Evolutionary conservation across 1,140 invertebrate species (phyloP), one percentile per base, ranked within the genome.

Genomic region (Chymomyza costata): DNA sequence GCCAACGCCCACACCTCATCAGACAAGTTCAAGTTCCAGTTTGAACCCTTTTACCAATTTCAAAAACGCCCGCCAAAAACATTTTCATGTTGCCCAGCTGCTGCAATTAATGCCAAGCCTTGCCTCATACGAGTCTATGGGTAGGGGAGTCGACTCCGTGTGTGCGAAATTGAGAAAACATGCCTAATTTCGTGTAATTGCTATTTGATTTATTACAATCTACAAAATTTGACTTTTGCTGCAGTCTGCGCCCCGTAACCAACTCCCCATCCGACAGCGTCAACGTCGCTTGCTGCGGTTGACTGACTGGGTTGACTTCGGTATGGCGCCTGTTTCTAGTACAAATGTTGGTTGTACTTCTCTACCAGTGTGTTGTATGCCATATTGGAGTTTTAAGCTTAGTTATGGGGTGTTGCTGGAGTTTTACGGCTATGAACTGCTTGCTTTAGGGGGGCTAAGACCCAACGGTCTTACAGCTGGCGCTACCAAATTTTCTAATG

Each of bases 181-280:
- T 84, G 76, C 82, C 82, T 84, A 84, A 84, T 84, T 84, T 84
- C 76, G 64, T 84, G 76, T 84, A 84, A 84, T 84, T 84, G 82
- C 82, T 67, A 82, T 84, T 84, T 84, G 82, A 84, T 84, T 84
- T 84, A 84, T 84, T 84, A 62, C 82, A 69, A 80, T 80, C 82
- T 84, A 70, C 45, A 66, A 80, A 82, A 74, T 84, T 80, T 84
- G 76, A 84, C 82, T 84, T 80, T 82, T 84, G 68, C 63, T 68
- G 69, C 64, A 81, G 73, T 73, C 67, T 68, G 56, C 65, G 46
- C 31, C 56, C 59, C 73, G 49, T n/a, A n/a, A 48, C 53, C 51
- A 65, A 80, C 49, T 63, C 55, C 38, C 61, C 47, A 52, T 25
- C 50, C 13, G 46, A n/a, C 18, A 3, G 8, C 7, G 41, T 25